Conservation (phyloP, 2,888 invertebrate genomes). For the Drosophila incognita region DNA sequence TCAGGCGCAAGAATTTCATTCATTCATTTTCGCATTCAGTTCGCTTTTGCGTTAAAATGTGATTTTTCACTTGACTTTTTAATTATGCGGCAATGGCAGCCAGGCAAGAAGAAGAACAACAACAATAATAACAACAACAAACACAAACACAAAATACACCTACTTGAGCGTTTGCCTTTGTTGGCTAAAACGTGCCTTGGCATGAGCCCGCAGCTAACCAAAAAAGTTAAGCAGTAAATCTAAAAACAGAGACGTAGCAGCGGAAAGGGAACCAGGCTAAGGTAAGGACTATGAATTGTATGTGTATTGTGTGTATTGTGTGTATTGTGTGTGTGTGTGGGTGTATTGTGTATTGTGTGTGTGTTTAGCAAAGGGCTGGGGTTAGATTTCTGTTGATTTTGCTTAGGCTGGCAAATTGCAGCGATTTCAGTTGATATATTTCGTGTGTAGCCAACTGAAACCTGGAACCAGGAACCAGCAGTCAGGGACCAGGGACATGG, state of each 20-base stretch:
- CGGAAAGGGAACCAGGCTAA: no score
- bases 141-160: slow-evolving; percentile 64
- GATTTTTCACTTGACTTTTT: slow-evolving; percentile 82
- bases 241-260: slow-evolving; percentile 51
- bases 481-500: not conserved
- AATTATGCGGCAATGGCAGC: slow-evolving; percentile 72
- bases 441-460: slow-evolving; percentile 36
- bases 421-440: slow-evolving; percentile 56
- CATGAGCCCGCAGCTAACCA: slow-evolving; percentile 54
- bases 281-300: slow-evolving; percentile 4
- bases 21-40: slow-evolving; percentile 62
- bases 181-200: slow-evolving; percentile 43
- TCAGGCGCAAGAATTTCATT: slow-evolving; percentile 78
- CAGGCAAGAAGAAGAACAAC: slow-evolving; percentile 16
- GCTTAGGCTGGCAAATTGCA: slow-evolving; percentile 53
- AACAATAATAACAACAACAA: slow-evolving; percentile 16
- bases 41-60: slow-evolving; percentile 72
- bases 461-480: not conserved
- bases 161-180: slow-evolving; percentile 70
- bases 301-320: slow-evolving; percentile 1
- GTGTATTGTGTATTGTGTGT: slow-evolving; percentile 13
- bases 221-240: slow-evolving; percentile 76
- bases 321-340: slow-evolving; percentile 2
- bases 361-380: slow-evolving; percentile 5
- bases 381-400: slow-evolving; percentile 45